Conservation (phyloP, 2,888 invertebrate genomes). For the Allygus modestus region DNA sequence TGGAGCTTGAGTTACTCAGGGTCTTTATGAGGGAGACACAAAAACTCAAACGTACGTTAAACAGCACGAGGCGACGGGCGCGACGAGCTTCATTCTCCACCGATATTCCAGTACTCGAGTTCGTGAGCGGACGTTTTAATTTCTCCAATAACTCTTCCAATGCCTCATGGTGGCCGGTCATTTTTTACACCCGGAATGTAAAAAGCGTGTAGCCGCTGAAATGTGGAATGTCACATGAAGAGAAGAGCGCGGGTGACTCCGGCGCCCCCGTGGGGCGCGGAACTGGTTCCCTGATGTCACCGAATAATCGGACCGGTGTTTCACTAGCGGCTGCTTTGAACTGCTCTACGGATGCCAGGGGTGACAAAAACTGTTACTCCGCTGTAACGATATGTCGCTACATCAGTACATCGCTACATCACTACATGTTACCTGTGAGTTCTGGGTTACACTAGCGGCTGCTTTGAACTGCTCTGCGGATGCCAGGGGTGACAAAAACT, state of each 20-base stretch:
- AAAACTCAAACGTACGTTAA: no score
- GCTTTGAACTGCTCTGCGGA: constrained; percentile 23
- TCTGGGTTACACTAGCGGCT: not conserved
- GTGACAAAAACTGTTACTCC: constrained; percentile 37
- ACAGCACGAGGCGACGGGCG: no score
- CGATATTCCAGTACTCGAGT: not conserved
- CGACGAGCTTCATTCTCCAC: not conserved
- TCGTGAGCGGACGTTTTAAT: constrained; percentile 17
- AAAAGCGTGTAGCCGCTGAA: constrained; percentile 26
- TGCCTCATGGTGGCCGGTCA: constrained; percentile 28
- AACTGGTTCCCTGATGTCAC: constrained; percentile 28
- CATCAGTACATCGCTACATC: not conserved
- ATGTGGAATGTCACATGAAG: constrained; percentile 41
- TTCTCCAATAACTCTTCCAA: constrained; percentile 28
- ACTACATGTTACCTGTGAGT: not conserved
- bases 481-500: not conserved
- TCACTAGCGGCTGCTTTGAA: constrained; percentile 30
- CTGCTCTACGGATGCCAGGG: constrained; percentile 7
- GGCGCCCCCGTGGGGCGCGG: constrained; percentile 24
- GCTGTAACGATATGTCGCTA: constrained; percentile 29
- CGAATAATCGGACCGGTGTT: constrained; percentile 33
- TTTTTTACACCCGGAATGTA: constrained; percentile 41
- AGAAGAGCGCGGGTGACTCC: not conserved
- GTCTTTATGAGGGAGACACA: no score
- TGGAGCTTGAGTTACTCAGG: no score